phyloP scores from a whole-genome alignment of 2,888 invertebrate species.

The Orchesellides sinensis region DNA sequence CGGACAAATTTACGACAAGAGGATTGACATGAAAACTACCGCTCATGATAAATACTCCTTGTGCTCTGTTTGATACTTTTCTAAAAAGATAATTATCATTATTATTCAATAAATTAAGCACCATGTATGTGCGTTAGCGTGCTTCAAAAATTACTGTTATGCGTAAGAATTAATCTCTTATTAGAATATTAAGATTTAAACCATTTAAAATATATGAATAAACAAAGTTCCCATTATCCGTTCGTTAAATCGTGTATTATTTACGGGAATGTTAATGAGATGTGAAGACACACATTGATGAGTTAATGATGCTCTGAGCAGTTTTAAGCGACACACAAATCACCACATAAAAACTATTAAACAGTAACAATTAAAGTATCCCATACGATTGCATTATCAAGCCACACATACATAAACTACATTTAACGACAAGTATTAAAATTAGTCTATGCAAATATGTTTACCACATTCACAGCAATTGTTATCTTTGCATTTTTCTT shows the following conservation, averaged over 20 bases:
- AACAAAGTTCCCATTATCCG: not conserved
- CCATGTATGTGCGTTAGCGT: slow-evolving; percentile 18
- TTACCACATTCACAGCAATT: not conserved
- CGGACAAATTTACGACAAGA: slow-evolving; percentile 7
- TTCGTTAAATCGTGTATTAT: not conserved
- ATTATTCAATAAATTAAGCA: slow-evolving; percentile 27
- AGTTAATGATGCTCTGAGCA: not conserved
- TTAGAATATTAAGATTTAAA: not conserved
- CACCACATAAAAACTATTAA: not conserved
- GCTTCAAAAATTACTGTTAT: slow-evolving; percentile 24
- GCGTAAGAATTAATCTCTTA: slow-evolving; percentile 9
- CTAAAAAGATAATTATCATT: slow-evolving; percentile 21
- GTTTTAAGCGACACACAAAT: not conserved
- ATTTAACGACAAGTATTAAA: slow-evolving; percentile 6
- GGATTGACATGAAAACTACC: slow-evolving; percentile 20
- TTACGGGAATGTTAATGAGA: slow-evolving; percentile 13
- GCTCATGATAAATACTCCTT: slow-evolving; percentile 46
- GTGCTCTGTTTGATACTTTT: slow-evolving; percentile 62
- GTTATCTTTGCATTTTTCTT: not conserved
- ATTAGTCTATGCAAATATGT: not conserved
- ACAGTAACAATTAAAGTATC: not conserved
- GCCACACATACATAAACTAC: slow-evolving; percentile 14
- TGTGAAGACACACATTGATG: too few species aligned
- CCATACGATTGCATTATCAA: slow-evolving; percentile 10
- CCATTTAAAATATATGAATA: slow-evolving; percentile 11